A percentile compares a stretch with the other conserved stretches of the same genome.
Conservation (phyloP, 2,888 invertebrate genomes). For the Microctonus brassicae region DNA sequence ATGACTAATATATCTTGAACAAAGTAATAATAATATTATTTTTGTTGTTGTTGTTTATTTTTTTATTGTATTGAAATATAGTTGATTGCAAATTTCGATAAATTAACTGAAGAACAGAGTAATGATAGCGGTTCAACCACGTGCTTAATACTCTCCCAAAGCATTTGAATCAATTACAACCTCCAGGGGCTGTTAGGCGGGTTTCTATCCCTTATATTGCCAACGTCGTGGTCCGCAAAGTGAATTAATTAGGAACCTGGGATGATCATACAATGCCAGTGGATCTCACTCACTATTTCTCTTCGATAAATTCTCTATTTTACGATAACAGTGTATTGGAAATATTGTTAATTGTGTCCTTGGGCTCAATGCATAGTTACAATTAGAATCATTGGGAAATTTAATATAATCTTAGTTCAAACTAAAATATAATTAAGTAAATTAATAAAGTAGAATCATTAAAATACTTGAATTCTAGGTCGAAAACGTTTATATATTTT, state of each 20-base stretch:
- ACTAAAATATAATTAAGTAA: too few species aligned
- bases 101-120: slow-evolving; percentile 7
- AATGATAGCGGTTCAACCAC: slow-evolving; percentile 35
- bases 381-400: too few species aligned
- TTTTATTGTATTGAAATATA: not conserved
- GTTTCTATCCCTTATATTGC: slow-evolving; percentile 53
- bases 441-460: too few species aligned
- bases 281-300: not conserved
- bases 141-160: slow-evolving; percentile 52
- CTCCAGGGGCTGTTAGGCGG: slow-evolving; percentile 53
- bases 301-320: not conserved
- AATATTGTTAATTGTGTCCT: not conserved
- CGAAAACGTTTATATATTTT: too few species aligned
- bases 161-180: slow-evolving; percentile 65
- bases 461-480: too few species aligned
- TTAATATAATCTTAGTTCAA: too few species aligned
- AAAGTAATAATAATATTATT: not conserved
- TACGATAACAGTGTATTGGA: not conserved
- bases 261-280: slow-evolving; percentile 22
- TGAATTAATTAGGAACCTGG: slow-evolving; percentile 64
- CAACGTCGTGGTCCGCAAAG: slow-evolving; percentile 56
- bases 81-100: not conserved
- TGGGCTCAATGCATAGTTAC: slow-evolving; percentile 9
- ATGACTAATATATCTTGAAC: not conserved
- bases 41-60: not conserved